A percentile compares a stretch with the other conserved stretches of the same genome.
phyloP scores from a whole-genome alignment of 2,888 invertebrate genomes.

The Metellina segmentata region DNA sequence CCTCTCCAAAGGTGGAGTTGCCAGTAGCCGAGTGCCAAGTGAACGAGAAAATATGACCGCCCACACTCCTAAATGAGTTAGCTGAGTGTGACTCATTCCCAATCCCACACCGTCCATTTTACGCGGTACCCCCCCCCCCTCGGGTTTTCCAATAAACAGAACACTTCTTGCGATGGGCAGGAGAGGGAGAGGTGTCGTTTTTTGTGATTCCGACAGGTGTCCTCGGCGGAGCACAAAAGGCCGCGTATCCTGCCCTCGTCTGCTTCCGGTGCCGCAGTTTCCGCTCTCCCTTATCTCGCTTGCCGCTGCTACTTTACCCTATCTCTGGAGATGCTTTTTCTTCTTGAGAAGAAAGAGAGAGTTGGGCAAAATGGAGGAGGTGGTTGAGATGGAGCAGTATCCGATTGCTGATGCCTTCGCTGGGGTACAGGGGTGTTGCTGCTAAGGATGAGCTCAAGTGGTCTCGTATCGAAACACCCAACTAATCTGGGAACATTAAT shows the following conservation, averaged over 20 bases:
- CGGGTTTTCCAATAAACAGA: too few relatives aligned
- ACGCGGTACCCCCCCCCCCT: too few relatives aligned
- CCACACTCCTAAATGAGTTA: conserved; percentile 14
- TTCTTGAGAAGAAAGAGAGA: conserved; percentile 19
- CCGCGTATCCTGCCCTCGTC: conserved; percentile 68
- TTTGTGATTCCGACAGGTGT: conserved; percentile 72
- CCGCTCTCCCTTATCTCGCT: conserved; percentile 22
- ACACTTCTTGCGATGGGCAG: too few relatives aligned
- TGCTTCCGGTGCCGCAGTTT: conserved; percentile 55
- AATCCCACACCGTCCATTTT: neutral
- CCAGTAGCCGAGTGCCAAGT: too few relatives aligned
- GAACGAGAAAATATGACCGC: neutral
- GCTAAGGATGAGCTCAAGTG: too few relatives aligned
- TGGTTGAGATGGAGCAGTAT: neutral
- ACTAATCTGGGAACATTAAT: too few relatives aligned
- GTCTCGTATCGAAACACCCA: too few relatives aligned
- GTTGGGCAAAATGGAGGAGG: conserved; percentile 22
- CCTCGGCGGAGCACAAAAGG: conserved; percentile 65
- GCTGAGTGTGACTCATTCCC: conserved; percentile 12
- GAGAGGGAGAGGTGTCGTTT: conserved; percentile 14
- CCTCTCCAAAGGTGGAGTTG: too few relatives aligned
- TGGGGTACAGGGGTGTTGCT: too few relatives aligned
- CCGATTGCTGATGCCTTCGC: neutral
- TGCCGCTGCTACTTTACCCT: neutral
- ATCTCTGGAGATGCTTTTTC: neutral